phyloP scores from a whole-genome alignment of 2,888 invertebrate genomes.

The Cephus pulcher region DNA sequence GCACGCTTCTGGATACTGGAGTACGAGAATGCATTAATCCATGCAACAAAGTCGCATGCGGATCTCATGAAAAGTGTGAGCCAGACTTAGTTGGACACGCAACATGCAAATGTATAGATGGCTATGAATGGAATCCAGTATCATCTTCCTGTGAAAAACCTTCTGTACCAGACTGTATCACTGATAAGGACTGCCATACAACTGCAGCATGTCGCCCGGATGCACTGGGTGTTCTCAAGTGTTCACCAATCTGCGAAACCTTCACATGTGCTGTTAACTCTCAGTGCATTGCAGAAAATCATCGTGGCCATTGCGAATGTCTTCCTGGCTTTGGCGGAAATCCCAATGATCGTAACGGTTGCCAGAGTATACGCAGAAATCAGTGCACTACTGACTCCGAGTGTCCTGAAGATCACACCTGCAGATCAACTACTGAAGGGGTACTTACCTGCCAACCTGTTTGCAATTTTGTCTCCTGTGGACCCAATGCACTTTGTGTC shows the following conservation, averaged over 20 bases:
- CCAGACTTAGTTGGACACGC: constrained; percentile 76
- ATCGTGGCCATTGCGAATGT: constrained; percentile 86
- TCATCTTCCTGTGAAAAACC: constrained; percentile 87
- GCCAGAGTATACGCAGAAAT: constrained; percentile 78
- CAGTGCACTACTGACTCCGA: constrained; percentile 84
- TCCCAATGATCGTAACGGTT: constrained; percentile 91
- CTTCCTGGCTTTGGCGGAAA: constrained; percentile 87
- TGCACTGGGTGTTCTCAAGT: constrained; percentile 86
- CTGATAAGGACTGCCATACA: constrained; percentile 77
- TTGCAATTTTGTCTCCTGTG: constrained; percentile 82
- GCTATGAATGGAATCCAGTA: constrained; percentile 87
- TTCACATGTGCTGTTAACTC: constrained; percentile 89
- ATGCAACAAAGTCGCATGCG: constrained; percentile 84
- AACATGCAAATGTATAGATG: constrained; percentile 82
- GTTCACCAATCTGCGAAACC: constrained; percentile 80
- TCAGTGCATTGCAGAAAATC: constrained; percentile 79
- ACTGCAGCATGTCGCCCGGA: constrained; percentile 84
- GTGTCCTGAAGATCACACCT: constrained; percentile 86
- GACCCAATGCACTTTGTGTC: constrained; percentile 87
- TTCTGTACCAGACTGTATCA: constrained; percentile 83
- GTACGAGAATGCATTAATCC: constrained; percentile 80
- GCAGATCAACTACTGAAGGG: constrained; percentile 72
- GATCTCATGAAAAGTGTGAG: constrained; percentile 84
- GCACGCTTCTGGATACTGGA: constrained; percentile 73
- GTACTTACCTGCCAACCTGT: constrained; percentile 79